Percentiles rank a stretch among this genome's conserved stretches.
Conservation (phyloP, 2,888 invertebrate genomes). For the Drosophila mimica region DNA sequence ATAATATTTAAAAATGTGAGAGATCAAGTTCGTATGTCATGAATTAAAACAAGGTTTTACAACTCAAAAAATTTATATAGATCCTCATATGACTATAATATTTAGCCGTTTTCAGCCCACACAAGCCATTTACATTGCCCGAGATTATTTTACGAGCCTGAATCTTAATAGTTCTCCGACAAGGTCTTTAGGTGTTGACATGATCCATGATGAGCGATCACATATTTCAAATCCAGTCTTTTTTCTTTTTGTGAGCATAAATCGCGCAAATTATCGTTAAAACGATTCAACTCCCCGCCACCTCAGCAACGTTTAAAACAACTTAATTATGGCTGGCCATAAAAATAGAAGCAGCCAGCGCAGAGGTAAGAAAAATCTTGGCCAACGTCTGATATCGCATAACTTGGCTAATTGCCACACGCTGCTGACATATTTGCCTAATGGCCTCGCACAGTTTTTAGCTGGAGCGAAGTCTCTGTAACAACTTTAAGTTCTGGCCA, state of each 20-base stretch:
- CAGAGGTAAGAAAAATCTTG: constrained; percentile 40
- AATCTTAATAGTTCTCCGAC: constrained; percentile 30
- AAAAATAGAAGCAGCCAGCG: constrained; percentile 37
- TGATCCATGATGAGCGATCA: constrained; percentile 36
- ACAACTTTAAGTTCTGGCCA: constrained; percentile 69
- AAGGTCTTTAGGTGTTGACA: constrained; percentile 35
- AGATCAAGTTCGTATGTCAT: neutral
- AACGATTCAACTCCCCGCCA: constrained; percentile 22
- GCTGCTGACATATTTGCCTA: constrained; percentile 80
- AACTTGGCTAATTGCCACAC: constrained; percentile 80
- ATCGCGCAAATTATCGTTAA: constrained; percentile 56
- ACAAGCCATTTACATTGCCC: constrained; percentile 19
- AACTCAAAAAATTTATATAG: constrained; percentile 4
- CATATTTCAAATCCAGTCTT: constrained; percentile 21
- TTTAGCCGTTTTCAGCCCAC: constrained; percentile 41
- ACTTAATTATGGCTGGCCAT: constrained; percentile 71
- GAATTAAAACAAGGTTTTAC: neutral
- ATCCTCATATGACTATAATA: constrained; percentile 25
- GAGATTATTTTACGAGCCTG: constrained; percentile 41
- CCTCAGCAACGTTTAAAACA: constrained; percentile 37
- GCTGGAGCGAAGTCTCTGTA: constrained; percentile 49
- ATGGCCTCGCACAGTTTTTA: constrained; percentile 71
- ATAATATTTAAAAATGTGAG: neutral
- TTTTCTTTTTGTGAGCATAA: constrained; percentile 45
- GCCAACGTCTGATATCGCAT: constrained; percentile 62